Evolutionary conservation across 2,888 invertebrate genomes (phyloP).

Genomic region (Cheilosia grossa): DNA sequence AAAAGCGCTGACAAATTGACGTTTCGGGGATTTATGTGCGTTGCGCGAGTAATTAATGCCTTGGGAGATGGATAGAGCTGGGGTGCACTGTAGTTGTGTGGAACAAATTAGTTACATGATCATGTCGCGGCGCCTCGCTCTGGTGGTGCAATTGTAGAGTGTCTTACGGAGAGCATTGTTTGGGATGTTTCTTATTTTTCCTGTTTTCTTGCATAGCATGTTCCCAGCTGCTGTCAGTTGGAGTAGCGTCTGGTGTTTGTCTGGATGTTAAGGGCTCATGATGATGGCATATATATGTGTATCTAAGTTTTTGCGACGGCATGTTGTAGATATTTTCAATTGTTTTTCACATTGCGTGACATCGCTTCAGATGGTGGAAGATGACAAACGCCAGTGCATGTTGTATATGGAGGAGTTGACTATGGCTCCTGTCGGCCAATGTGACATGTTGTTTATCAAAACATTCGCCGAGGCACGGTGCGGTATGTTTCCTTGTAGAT

Average conservation of each 20-base stretch:
- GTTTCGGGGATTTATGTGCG: conserved; percentile 69
- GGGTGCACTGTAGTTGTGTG: conserved; percentile 56
- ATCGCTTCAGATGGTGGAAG: conserved; percentile 25
- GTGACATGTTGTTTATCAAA: conserved; percentile 83
- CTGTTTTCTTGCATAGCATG: conserved; percentile 23
- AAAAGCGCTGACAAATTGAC: conserved; percentile 70
- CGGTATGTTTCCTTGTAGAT: background rate
- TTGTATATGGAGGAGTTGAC: conserved; percentile 77
- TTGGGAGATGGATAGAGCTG: conserved; percentile 65
- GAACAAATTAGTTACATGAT: conserved; percentile 74
- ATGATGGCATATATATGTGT: conserved; percentile 23
- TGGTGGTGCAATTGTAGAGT: conserved; percentile 58
- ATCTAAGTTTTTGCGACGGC: conserved; percentile 12
- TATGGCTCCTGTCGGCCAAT: conserved; percentile 82
- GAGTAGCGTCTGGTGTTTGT: conserved; percentile 51
- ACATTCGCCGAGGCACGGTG: conserved; percentile 46
- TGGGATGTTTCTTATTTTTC: background rate
- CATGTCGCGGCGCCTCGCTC: conserved; percentile 60
- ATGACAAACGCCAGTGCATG: conserved; percentile 39
- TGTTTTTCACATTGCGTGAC: conserved; percentile 56
- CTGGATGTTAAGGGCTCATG: conserved; percentile 44
- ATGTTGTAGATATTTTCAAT: conserved; percentile 59
- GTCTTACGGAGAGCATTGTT: conserved; percentile 17
- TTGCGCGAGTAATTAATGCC: conserved; percentile 71
- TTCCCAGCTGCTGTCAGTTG: conserved; percentile 66